Evolutionary conservation across 2,113 vertebrate genomes (phyloP).

Genomic region (Peromyscus leucopus): DNA sequence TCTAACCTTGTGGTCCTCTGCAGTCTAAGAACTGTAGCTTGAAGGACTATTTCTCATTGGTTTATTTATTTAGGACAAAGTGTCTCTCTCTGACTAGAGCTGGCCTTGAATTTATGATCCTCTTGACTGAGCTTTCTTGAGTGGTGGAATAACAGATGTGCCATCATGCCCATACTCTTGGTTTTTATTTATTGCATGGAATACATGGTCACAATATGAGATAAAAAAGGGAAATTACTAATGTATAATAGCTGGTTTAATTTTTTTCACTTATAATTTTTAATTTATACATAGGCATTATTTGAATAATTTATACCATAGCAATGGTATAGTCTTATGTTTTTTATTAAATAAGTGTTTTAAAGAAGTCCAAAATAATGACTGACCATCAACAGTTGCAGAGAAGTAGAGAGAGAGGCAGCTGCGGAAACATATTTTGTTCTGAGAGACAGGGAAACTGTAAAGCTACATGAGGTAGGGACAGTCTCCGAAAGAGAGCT

Average conservation of each 20-base stretch:
- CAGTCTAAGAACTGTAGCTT: background rate
- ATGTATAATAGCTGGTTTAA: background rate
- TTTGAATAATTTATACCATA: background rate
- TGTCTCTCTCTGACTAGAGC: background rate
- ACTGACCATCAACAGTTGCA: background rate
- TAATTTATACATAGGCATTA: background rate
- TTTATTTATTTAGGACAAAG: background rate
- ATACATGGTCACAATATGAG: background rate
- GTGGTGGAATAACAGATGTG: background rate
- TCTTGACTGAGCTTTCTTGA: background rate
- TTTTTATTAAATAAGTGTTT: background rate
- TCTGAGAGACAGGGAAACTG: background rate
- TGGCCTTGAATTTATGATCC: background rate
- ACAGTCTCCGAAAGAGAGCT: background rate
- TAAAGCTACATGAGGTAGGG: background rate
- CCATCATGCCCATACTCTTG: background rate
- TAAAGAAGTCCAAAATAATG: background rate
- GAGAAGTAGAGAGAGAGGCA: background rate
- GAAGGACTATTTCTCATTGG: background rate
- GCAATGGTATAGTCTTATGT: background rate
- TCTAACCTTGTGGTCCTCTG: background rate
- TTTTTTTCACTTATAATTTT: slow-evolving; percentile 39
- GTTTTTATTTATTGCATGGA: slow-evolving; percentile 40
- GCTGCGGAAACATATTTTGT: background rate
- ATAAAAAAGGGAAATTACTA: background rate